Evolutionary conservation across 2,113 vertebrate species (phyloP), one percentile per base, ranked within the genome.

Genomic region (Engraulis encrasicolus): DNA sequence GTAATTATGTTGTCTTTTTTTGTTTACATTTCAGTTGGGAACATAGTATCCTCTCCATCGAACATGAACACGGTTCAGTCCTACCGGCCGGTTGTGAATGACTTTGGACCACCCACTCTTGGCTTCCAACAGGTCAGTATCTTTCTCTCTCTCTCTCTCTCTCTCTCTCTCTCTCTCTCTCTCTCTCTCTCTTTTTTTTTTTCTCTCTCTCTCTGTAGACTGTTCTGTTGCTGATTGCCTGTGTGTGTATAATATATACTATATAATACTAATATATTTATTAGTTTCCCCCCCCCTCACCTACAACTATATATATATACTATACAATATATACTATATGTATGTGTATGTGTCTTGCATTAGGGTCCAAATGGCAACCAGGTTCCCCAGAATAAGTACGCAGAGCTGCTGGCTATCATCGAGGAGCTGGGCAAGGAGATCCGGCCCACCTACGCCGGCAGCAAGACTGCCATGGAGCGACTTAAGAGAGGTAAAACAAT

Each of bases 381-480:
- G 94, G 98, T 97, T 87, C 98, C 98, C 48, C 98, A 99, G 87
- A 99, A 98, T 93, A 99, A 99, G 92, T 99, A 99, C 0, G 97
- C 98, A 31, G 98, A 99, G 92, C 96, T 99, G 86, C 95, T 99
- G 90, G 96, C 97, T 88, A 99, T 99, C 92, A 99, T 99, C 2
- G 98, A 99, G 86, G 98, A 99, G 91, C 92, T 99, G 37, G 98
- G 98, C 20, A 99, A 99, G 90, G 98, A 99, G 94, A 99, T 99
- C 91, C 95, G 98, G 89, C 98, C 98, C 15, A 99, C 98, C 0
- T 99, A 99, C 0, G 98, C 98, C 0, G 98, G 98, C 66, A 99
- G 98, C 86, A 99, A 99, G 95, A 99, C 97, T 19, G 98, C 98
- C 0, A 99, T 99, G 98, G 98, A 99, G 91, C 95, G 98, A 84